Evolutionary conservation across 1,140 invertebrate genomes (phyloP).

Genomic region (Coptotermes formosanus): DNA sequence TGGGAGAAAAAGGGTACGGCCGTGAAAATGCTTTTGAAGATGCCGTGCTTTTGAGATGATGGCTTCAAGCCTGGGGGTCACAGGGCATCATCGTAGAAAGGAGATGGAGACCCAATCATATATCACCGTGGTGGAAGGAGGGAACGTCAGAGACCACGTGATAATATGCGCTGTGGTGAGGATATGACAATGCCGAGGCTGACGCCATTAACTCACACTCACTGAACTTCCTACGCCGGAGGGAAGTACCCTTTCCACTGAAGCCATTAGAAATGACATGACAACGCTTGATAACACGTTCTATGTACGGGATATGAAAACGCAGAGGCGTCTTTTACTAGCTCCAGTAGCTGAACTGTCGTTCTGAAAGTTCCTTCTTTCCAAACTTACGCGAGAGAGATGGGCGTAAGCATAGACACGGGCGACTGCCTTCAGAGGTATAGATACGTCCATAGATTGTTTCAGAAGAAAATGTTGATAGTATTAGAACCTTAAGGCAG

Average conservation of each 20-base stretch:
- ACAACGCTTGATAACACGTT: background rate
- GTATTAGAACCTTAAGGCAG: no score
- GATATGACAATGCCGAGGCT: background rate
- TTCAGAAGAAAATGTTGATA: no score
- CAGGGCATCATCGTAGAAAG: background rate
- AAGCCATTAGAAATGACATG: background rate
- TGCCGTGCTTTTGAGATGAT: background rate
- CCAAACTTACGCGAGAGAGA: no score
- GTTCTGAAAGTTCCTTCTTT: no score
- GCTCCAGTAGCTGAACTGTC: no score
- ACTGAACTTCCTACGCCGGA: background rate
- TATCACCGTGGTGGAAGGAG: background rate
- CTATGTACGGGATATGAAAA: background rate
- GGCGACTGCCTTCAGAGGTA: no score
- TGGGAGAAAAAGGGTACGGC: background rate
- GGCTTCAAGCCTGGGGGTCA: background rate
- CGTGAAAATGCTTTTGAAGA: constrained; percentile 16
- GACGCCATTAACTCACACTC: background rate
- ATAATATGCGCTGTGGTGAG: constrained; percentile 15
- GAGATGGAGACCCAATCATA: background rate
- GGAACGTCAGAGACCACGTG: background rate
- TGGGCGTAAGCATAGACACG: no score
- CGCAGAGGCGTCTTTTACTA: no score
- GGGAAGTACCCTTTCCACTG: background rate
- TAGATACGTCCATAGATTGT: no score